Evolutionary conservation across 2,113 vertebrate genomes (phyloP), one percentile per base, ranked within the genome.

Genomic region (Lophura nycthemera): DNA sequence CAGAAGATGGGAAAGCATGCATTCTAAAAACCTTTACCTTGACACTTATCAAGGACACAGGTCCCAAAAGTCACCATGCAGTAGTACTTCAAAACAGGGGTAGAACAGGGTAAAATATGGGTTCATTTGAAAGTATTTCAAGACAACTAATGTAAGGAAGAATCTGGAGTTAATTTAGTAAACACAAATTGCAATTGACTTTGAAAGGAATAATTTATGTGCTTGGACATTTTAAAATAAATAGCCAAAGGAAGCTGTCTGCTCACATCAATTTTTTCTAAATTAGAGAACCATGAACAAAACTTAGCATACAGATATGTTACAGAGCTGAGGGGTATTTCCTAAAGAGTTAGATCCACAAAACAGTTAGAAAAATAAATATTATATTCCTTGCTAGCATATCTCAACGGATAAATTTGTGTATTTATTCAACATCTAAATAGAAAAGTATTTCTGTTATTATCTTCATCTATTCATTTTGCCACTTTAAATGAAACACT

Each of bases 101-200:
- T 32, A 57, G 43, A 45, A 83, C 5, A 91, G 38, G 36, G 70
- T 40, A 82, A 92, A 94, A 90, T 54, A 36, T 76, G 27, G 36
- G 48, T 78, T 83, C 27, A 52, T 82, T 95, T 88, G 14, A 36
- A 89, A 91, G 54, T 54, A 80, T 56, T 90, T 80, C 36, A 85
- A 76, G 42, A 67, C 24, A 77, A 27, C 64, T 60, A 85, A 70
- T 27, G 14, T 20, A 77, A 88, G 19, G 12, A 64, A 78, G 86
- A 72, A 90, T 87, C 88, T 94, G 91, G 90, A 97, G 54, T 69
- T 95, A 79, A 94, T 93, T 92, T 93, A 92, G 69, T 61, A 91
- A 96, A 87, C 69, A 92, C 72, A 96, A 91, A 69, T 83, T 88
- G 86, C 76, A 91, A 61, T 2, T 91, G 75, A 88, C 63, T 91